Percentiles rank a stretch among this genome's conserved stretches.
Evolutionary conservation across 2,797 vertebrate species (phyloP).

Genomic region (Oryzias sinensis): DNA sequence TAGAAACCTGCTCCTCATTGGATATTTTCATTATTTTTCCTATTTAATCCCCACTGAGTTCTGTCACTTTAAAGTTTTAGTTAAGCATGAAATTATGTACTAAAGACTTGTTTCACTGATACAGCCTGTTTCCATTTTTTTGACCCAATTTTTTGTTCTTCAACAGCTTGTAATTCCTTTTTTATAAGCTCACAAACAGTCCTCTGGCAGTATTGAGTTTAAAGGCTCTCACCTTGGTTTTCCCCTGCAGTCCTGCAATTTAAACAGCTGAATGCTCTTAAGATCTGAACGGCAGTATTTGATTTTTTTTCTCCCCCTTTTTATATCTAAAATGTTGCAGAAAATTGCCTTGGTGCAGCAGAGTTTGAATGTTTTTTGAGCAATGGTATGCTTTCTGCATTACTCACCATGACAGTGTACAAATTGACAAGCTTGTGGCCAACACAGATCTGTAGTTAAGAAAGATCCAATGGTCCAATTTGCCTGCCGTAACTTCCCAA

Average conservation of each 20-base stretch:
- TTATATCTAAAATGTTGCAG: constrained; percentile 53
- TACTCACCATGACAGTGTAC: constrained; percentile 57
- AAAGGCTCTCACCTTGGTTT: constrained; percentile 42
- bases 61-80: constrained; percentile 29
- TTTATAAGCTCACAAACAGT: constrained; percentile 41
- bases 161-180: constrained; percentile 45
- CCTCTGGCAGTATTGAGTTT: constrained; percentile 58
- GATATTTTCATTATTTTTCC: constrained; percentile 22
- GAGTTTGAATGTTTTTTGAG: constrained; percentile 37
- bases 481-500: constrained; percentile 62
- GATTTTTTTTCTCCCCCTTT: constrained; percentile 50
- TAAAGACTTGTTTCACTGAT: constrained; percentile 19
- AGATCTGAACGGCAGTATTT: constrained; percentile 51
- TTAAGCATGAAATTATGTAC: constrained; percentile 36
- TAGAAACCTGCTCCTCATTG: constrained; percentile 2
- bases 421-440: constrained; percentile 63
- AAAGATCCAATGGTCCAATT: constrained; percentile 64
- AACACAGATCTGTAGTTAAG: constrained; percentile 71
- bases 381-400: constrained; percentile 46
- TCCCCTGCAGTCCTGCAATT: constrained; percentile 46
- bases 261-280: constrained; percentile 64
- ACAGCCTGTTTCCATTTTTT: constrained; percentile 41
- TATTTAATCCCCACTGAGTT: constrained; percentile 18
- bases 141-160: constrained; percentile 35
- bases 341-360: constrained; percentile 45